Conservation (phyloP, 1,140 invertebrate species). For the Diorhabda elongata region DNA sequence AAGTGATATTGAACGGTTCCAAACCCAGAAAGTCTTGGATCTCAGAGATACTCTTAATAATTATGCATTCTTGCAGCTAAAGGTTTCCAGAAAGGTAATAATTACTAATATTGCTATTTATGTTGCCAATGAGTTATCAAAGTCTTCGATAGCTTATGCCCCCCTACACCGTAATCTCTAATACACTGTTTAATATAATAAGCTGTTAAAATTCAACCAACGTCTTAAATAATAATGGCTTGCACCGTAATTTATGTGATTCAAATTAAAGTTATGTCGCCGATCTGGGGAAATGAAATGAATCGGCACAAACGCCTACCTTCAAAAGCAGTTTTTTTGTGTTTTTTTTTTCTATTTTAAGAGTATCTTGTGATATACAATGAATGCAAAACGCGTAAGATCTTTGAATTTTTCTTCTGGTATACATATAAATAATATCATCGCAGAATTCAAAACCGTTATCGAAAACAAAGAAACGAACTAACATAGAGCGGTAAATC, state of each 20-base stretch:
- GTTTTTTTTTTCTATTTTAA: too few species aligned
- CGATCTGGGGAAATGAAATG: too few species aligned
- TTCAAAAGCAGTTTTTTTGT: too few species aligned
- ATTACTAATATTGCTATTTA: slow-evolving; percentile 12
- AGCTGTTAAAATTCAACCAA: not conserved
- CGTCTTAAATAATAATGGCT: slow-evolving; percentile 8
- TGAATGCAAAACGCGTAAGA: too few species aligned
- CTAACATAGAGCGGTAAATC: too few species aligned
- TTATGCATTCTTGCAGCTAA: slow-evolving; percentile 74
- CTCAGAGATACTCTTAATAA: slow-evolving; percentile 71
- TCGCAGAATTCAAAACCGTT: too few species aligned
- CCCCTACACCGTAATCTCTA: slow-evolving; percentile 7
- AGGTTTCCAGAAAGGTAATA: slow-evolving; percentile 73
- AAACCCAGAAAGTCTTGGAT: slow-evolving; percentile 72
- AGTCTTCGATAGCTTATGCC: not conserved
- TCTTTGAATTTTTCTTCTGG: too few species aligned
- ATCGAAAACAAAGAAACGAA: too few species aligned
- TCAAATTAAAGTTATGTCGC: too few species aligned
- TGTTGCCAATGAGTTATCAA: not conserved
- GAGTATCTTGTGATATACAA: too few species aligned
- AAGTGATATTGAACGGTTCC: slow-evolving; percentile 72
- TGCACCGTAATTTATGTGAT: slow-evolving; percentile 9
- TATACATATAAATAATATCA: too few species aligned
- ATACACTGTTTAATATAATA: slow-evolving; percentile 10
- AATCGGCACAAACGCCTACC: too few species aligned